These are phyloP conservation scores for Epinotia ramella DNA, from an alignment of 2,888 invertebrate species.

Conservation along the genomic window DNA sequence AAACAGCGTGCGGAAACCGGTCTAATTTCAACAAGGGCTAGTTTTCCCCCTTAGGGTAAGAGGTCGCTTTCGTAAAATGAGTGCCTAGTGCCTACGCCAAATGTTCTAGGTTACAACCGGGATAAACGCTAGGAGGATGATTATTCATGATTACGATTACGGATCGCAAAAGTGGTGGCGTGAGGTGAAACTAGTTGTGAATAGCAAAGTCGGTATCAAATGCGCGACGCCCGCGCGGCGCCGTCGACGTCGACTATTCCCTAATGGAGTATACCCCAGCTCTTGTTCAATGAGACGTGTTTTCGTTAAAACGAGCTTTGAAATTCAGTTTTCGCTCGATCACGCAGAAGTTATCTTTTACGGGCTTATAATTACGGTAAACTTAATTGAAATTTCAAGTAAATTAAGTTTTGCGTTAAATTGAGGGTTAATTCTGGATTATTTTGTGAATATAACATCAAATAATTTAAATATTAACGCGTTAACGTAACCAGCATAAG, in stretches of 20 bases:
- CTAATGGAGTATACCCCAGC: constrained; percentile 25
- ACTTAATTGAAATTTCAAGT: neutral
- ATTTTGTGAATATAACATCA: neutral
- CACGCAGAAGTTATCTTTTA: constrained; percentile 17
- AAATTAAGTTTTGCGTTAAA: neutral
- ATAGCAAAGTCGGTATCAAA: neutral
- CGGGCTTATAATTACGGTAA: neutral
- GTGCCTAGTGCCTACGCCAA: no score
- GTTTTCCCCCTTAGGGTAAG: no score
- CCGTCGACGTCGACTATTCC: constrained; percentile 10
- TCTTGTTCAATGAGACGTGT: constrained; percentile 30
- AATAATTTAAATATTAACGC: neutral
- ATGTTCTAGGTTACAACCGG: no score
- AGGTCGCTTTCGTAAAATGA: no score
- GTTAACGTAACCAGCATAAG: no score
- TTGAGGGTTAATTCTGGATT: neutral
- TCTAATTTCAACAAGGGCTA: no score
- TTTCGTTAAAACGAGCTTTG: constrained; percentile 20
- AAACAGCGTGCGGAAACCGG: no score
- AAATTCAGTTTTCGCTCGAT: constrained; percentile 18
- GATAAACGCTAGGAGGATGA: no score
- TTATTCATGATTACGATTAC: no score
- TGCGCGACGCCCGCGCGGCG: constrained; percentile 9
- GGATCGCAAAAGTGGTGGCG: neutral
- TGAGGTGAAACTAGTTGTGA: neutral